Evolutionary conservation across 2,797 vertebrate genomes (phyloP).

Genomic region (Chanos chanos): DNA sequence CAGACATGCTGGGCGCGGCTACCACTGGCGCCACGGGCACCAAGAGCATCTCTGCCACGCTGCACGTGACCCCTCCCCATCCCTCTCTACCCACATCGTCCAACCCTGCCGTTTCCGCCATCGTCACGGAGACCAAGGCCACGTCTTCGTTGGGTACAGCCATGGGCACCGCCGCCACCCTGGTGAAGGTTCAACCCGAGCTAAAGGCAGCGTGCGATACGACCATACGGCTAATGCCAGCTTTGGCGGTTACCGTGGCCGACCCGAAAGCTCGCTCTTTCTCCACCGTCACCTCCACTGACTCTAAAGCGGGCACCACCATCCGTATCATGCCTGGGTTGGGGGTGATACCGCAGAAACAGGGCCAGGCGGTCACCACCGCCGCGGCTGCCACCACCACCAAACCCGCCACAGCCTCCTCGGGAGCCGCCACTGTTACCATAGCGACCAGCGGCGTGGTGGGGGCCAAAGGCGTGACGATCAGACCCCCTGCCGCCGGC

Average conservation of each 20-base stretch:
- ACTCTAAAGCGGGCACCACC: conserved; percentile 83
- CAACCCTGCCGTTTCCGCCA: conserved; percentile 56
- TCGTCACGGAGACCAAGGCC: conserved; percentile 62
- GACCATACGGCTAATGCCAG: conserved; percentile 93
- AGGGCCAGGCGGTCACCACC: conserved; percentile 85
- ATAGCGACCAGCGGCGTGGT: conserved; percentile 79
- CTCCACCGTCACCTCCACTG: conserved; percentile 73
- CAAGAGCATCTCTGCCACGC: conserved; percentile 91
- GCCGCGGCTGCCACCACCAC: conserved; percentile 65
- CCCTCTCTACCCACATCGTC: conserved; percentile 52
- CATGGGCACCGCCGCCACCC: conserved; percentile 63
- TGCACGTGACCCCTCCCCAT: conserved; percentile 80
- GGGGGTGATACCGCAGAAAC: conserved; percentile 89
- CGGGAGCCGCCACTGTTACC: conserved; percentile 73
- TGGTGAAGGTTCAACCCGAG: conserved; percentile 79
- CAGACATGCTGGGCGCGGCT: conserved; percentile 85
- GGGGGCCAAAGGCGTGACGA: conserved; percentile 78
- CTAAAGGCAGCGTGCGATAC: conserved; percentile 78
- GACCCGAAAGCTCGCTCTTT: conserved; percentile 87
- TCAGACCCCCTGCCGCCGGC: conserved; percentile 74
- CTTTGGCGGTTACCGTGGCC: conserved; percentile 82
- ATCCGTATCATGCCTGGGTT: conserved; percentile 94
- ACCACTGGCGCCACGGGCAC: conserved; percentile 55
- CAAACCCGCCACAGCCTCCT: conserved; percentile 71
- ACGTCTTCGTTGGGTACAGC: conserved; percentile 56